phyloP scores from a whole-genome alignment of 2,888 invertebrate species.

The Agrochola circellaris region DNA sequence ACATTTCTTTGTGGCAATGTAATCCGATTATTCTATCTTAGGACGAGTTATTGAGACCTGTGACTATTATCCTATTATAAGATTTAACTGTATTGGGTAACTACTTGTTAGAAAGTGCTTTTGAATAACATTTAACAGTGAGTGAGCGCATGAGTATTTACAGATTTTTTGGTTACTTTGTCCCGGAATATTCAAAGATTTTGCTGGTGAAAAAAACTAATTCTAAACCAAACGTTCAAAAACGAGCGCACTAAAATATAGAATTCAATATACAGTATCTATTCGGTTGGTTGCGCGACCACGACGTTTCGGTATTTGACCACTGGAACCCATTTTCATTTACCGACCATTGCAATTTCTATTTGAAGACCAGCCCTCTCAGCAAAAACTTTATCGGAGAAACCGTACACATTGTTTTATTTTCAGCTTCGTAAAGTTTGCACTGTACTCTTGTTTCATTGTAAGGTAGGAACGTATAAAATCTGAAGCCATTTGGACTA shows the following conservation, averaged over 20 bases:
- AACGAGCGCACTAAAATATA: constrained; percentile 10
- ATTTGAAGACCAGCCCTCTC: constrained; percentile 55
- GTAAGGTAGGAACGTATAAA: constrained; percentile 51
- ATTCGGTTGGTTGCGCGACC: constrained; percentile 37
- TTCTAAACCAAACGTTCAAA: not conserved
- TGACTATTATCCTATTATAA: constrained; percentile 66
- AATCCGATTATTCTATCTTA: constrained; percentile 80
- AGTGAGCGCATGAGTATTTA: not conserved
- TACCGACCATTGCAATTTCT: constrained; percentile 50
- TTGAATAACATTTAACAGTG: not conserved
- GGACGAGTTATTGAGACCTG: constrained; percentile 73
- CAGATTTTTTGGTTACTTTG: not conserved
- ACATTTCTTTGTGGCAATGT: constrained; percentile 75
- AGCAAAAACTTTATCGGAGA: constrained; percentile 56
- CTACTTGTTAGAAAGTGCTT: constrained; percentile 44
- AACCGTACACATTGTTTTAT: constrained; percentile 57
- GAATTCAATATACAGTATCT: constrained; percentile 36
- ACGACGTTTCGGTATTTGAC: constrained; percentile 55
- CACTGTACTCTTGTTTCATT: constrained; percentile 47
- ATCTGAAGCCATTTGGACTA: constrained; percentile 39
- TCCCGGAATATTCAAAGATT: not conserved
- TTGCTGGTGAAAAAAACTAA: constrained; percentile 6
- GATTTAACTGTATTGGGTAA: constrained; percentile 55
- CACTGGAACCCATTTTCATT: constrained; percentile 61
- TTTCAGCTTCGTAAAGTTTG: constrained; percentile 59